Evolutionary conservation across 53 echinoderm and acorn worm species (phyloP), one percentile per base, ranked within the genome.

Genomic region (Zoroaster sp.): DNA sequence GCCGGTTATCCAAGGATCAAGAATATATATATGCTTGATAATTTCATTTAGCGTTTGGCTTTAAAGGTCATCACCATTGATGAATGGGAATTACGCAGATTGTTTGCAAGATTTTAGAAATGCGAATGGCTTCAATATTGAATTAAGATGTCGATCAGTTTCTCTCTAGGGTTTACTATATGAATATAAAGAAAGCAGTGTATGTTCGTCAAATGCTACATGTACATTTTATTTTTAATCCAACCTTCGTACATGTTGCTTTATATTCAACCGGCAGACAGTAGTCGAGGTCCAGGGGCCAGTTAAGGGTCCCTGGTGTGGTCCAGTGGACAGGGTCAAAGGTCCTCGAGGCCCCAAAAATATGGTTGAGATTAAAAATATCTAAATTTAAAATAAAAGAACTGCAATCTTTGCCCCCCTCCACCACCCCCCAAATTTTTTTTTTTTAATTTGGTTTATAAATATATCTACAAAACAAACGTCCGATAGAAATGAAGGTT

Each of bases 31-130:
- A 46, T 28, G 51, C 47, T 35, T 4, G 23, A 85, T 85, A 85
- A 85, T 85, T 46, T 85, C 71, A 85, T 85, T 85, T 69, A 71
- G 31, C 47, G 85, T 85, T 70, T 47, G 17, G 49, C 71, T 71
- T 4, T 44, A 85, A 71, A 85, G 85, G 85, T 85, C 85, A 70
- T 85, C 85, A 11, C n/a, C 15, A 17, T n/a, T 37, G 42, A 49
- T 36, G 46, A 47, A 70, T 46, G 3, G 49, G 70, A 83, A 32
- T 47, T 35, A 30, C 41, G 21, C 4, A 42, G 82, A 66, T 67
- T 66, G 43, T 68, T 44, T 35, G 49, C 14, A 0, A 71, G 37
- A 32, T 4, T 59, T 4, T 59, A 25, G 8, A 59, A 59, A 59
- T 25, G 63, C 63, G 23, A 10, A 59, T 21, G 21, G 63, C 63